These are phyloP conservation scores for Eumaeus atala DNA, from an alignment of 1,140 invertebrate genomes.

Conservation along the genomic window DNA sequence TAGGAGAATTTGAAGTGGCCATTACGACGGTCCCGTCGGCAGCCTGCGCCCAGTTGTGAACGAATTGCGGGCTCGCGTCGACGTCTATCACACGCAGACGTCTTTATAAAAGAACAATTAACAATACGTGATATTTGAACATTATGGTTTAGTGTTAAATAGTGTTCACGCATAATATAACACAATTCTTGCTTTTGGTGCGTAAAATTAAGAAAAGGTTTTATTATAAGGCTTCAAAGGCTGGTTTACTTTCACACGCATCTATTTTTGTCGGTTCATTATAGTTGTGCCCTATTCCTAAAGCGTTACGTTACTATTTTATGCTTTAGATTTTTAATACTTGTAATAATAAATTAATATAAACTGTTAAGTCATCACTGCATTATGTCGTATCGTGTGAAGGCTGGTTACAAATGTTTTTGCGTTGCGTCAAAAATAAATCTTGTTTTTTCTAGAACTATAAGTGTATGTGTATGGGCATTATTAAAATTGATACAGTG, in stretches of 20 bases:
- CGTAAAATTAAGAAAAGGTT: slow-evolving; percentile 24
- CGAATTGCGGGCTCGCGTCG: slow-evolving; percentile 42
- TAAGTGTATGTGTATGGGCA: neutral
- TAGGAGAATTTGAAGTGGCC: slow-evolving; percentile 41
- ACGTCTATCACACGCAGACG: slow-evolving; percentile 45
- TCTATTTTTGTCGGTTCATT: slow-evolving; percentile 47
- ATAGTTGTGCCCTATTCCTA: slow-evolving; percentile 34
- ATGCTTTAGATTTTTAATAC: slow-evolving; percentile 3
- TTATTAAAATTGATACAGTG: neutral
- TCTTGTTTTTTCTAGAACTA: neutral
- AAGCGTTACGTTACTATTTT: neutral
- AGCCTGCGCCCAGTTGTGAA: slow-evolving; percentile 55
- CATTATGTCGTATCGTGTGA: slow-evolving; percentile 58
- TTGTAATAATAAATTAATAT: slow-evolving; percentile 13
- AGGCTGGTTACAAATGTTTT: slow-evolving; percentile 21
- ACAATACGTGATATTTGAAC: slow-evolving; percentile 21
- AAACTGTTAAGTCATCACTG: slow-evolving; percentile 44
- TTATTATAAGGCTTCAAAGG: slow-evolving; percentile 31
- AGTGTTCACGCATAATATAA: slow-evolving; percentile 29
- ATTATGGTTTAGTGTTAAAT: slow-evolving; percentile 41
- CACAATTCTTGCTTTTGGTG: slow-evolving; percentile 24
- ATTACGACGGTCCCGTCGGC: slow-evolving; percentile 30
- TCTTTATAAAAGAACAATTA: slow-evolving; percentile 34
- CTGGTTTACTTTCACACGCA: slow-evolving; percentile 35
- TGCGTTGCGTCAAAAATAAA: slow-evolving; percentile 11